Evolutionary conservation across 1,140 invertebrate species (phyloP).

Genomic region (Theocolax elegans): DNA sequence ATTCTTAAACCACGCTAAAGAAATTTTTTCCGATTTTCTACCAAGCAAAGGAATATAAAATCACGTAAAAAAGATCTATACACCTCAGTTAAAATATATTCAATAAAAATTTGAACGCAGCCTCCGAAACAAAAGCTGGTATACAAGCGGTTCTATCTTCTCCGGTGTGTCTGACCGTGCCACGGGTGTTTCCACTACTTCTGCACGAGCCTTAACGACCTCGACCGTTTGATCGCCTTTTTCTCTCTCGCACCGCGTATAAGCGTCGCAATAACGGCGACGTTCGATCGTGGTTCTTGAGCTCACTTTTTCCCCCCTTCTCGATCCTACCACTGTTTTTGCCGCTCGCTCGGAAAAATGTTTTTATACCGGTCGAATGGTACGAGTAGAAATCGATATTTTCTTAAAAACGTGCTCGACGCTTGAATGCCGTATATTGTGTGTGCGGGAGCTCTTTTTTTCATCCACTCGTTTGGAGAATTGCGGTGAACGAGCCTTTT

Average conservation of each 20-base stretch:
- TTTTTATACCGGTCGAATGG: constrained; percentile 11
- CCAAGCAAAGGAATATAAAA: too few relatives aligned
- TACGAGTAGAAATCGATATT: constrained; percentile 8
- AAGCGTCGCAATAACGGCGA: constrained; percentile 9
- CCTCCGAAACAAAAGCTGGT: too few relatives aligned
- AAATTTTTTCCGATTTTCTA: too few relatives aligned
- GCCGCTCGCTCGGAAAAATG: not conserved
- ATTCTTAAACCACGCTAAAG: too few relatives aligned
- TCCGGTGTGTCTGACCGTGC: not conserved
- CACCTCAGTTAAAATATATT: too few relatives aligned
- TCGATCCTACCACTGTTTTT: not conserved
- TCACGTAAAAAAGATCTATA: too few relatives aligned
- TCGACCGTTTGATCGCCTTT: constrained; percentile 6
- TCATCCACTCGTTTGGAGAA: not conserved
- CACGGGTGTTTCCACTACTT: not conserved
- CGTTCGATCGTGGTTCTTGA: not conserved
- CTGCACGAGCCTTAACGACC: not conserved
- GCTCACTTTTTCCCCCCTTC: not conserved
- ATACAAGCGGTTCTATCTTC: too few relatives aligned
- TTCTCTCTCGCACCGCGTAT: not conserved
- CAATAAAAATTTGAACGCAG: too few relatives aligned
- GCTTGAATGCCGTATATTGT: not conserved
- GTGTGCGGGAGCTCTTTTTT: not conserved
- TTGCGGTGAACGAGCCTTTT: too few relatives aligned
- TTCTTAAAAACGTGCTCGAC: not conserved